These are phyloP conservation scores for Orientallactaga bullata DNA, from an alignment of 2,113 vertebrate genomes.

Conservation along the genomic window DNA sequence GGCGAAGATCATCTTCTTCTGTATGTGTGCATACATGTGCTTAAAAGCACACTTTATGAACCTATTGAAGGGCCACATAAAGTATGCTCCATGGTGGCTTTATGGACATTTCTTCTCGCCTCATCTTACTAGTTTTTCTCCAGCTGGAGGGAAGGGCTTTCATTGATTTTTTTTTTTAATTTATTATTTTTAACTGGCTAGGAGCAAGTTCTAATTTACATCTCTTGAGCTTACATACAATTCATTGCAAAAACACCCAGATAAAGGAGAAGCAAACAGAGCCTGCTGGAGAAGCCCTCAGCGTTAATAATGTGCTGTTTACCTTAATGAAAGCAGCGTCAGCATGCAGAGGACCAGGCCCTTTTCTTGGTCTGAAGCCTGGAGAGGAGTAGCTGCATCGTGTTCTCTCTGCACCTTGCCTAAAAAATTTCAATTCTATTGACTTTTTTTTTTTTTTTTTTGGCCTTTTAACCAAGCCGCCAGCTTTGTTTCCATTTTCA, in stretches of 20 bases:
- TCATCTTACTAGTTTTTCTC: constrained; percentile 42
- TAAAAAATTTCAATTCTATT: constrained; percentile 51
- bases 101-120: background rate
- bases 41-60: background rate
- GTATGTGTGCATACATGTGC: background rate
- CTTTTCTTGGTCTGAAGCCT: constrained; percentile 19
- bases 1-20: background rate
- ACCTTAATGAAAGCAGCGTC: constrained; percentile 40
- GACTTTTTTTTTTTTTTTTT: background rate
- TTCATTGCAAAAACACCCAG: constrained; percentile 62
- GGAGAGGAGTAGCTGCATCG: constrained; percentile 46
- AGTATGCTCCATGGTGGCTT: background rate
- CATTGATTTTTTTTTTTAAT: no score
- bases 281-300: constrained; percentile 57
- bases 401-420: constrained; percentile 3
- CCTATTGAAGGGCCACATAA: background rate
- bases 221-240: constrained; percentile 65
- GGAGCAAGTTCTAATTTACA: constrained; percentile 68
- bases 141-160: constrained; percentile 14
- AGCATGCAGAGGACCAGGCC: background rate
- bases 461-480: constrained; percentile 63
- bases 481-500: constrained; percentile 27
- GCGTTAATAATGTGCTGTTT: constrained; percentile 58
- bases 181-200: constrained; percentile 61
- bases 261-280: constrained; percentile 70